phyloP scores from a whole-genome alignment of 2,113 vertebrate genomes.

The Podocnemis expansa region DNA sequence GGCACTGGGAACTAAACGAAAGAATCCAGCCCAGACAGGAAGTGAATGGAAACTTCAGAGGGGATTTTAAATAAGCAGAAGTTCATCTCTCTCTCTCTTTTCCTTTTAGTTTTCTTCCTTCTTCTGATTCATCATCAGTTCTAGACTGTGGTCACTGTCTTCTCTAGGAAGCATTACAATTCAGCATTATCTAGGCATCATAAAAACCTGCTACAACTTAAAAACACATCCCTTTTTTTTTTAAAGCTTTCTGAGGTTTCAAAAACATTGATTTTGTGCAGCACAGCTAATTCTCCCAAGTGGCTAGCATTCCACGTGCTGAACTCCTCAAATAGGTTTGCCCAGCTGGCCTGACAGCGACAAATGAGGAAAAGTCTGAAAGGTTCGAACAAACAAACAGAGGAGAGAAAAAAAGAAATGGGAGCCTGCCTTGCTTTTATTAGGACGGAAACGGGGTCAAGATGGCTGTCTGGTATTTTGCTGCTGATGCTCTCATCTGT shows the following conservation, averaged over 20 bases:
- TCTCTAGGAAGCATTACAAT: neutral
- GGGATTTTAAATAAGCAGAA: neutral
- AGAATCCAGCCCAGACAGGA: neutral
- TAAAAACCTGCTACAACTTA: neutral
- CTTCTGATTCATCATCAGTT: neutral
- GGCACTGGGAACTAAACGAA: neutral
- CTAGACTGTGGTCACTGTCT: neutral
- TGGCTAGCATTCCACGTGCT: neutral
- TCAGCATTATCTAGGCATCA: neutral
- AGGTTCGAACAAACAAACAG: neutral
- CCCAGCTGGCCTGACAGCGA: neutral
- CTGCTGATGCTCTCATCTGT: neutral
- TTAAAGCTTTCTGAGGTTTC: neutral
- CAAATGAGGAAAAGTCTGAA: neutral
- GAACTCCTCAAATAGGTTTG: neutral
- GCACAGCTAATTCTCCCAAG: neutral
- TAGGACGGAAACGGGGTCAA: neutral
- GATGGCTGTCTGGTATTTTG: rapidly evolving
- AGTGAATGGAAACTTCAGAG: neutral
- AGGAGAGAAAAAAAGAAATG: neutral
- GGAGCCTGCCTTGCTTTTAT: neutral
- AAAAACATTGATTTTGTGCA: neutral
- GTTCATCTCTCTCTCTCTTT: neutral
- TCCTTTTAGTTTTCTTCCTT: neutral
- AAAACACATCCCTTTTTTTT: neutral